Percentiles rank a stretch among this genome's conserved stretches.
phyloP scores from a whole-genome alignment of 1,140 invertebrate species.

The Cryptotermes secundus region DNA sequence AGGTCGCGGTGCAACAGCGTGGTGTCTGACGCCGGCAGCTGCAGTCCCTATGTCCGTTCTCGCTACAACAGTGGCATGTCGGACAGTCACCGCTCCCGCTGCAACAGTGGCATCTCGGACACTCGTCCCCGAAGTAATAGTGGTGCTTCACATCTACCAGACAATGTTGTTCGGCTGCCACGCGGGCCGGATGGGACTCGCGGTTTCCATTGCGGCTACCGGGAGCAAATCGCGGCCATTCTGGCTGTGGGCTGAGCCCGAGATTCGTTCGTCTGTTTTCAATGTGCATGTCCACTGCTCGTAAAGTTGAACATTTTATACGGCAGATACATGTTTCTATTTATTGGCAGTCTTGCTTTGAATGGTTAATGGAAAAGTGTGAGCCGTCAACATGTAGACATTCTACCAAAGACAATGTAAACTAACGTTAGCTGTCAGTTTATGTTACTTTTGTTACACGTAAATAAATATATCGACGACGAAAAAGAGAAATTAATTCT shows the following conservation, averaged over 20 bases:
- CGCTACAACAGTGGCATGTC: slow-evolving; percentile 23
- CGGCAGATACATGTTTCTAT: not conserved
- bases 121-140: slow-evolving; percentile 42
- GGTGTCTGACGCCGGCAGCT: not conserved
- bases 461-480: no score
- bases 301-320: not conserved
- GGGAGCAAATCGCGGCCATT: not conserved
- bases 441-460: no score
- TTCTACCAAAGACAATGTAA: not conserved
- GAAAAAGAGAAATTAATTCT: no score
- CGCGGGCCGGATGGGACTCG: slow-evolving; percentile 80
- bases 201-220: slow-evolving; percentile 59
- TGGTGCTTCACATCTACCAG: slow-evolving; percentile 53
- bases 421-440: not conserved
- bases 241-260: not conserved
- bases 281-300: not conserved
- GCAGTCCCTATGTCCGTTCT: not conserved
- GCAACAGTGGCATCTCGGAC: slow-evolving; percentile 31
- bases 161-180: slow-evolving; percentile 74
- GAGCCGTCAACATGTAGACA: no score
- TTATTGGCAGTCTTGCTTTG: no score
- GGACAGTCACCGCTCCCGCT: slow-evolving; percentile 32
- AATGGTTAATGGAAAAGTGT: no score
- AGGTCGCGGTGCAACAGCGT: not conserved
- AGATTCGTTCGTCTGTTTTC: no score